A percentile compares a stretch with the other conserved stretches of the same genome.
phyloP scores from a whole-genome alignment of 2,888 invertebrate species.

The Coleophora deauratella region DNA sequence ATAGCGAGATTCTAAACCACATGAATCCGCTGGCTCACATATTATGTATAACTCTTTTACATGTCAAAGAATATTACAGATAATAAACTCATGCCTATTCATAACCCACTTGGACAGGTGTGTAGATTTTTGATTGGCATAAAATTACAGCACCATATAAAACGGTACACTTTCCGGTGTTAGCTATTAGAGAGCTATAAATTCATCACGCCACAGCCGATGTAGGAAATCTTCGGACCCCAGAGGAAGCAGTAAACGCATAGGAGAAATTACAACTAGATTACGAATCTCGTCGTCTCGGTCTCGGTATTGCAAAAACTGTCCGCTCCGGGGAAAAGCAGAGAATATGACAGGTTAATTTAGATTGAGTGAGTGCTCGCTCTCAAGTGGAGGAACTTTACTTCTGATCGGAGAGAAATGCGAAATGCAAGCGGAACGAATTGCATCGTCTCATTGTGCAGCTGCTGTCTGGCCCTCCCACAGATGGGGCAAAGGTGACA shows the following conservation, averaged over 20 bases:
- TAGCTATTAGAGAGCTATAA: constrained; percentile 49
- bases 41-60: too few relatives aligned
- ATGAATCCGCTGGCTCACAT: too few relatives aligned
- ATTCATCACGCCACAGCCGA: constrained; percentile 26
- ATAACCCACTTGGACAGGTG: constrained; percentile 6
- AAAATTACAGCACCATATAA: constrained; percentile 32
- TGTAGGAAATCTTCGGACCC: constrained; percentile 27
- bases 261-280: constrained; percentile 41
- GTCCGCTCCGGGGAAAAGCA: constrained; percentile 39
- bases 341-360: constrained; percentile 63
- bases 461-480: constrained; percentile 30
- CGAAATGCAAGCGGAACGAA: constrained; percentile 56
- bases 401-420: constrained; percentile 38
- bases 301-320: constrained; percentile 31
- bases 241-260: constrained; percentile 35
- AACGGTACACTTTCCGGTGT: constrained; percentile 42
- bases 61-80: too few relatives aligned
- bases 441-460: constrained; percentile 42
- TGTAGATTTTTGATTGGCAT: constrained; percentile 30
- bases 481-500: constrained; percentile 35
- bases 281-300: constrained; percentile 32
- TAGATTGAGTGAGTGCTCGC: constrained; percentile 47
- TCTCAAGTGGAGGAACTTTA: too few relatives aligned
- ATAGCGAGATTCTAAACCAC: too few relatives aligned
- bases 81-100: too few relatives aligned